Evolutionary conservation across 2,113 vertebrate genomes (phyloP).

Genomic region (Semnopithecus entellus): DNA sequence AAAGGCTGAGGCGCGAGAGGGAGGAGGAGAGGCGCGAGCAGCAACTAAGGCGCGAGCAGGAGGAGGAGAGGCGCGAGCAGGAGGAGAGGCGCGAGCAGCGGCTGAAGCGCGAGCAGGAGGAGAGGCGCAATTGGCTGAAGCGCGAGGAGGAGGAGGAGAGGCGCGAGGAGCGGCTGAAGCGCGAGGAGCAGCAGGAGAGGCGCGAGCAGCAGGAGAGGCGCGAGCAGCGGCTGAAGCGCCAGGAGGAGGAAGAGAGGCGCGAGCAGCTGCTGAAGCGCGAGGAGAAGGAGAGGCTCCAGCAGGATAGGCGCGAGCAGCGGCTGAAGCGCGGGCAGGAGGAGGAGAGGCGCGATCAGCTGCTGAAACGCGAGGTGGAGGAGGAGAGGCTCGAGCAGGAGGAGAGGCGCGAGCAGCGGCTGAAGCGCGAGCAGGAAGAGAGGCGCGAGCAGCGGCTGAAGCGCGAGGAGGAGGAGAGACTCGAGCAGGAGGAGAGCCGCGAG

Average conservation of each 20-base stretch:
- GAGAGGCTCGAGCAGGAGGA: not conserved
- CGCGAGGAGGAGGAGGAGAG: too few species aligned
- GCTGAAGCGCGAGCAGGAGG: too few species aligned
- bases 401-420: not conserved
- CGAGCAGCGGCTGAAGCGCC: not conserved
- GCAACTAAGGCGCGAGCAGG: too few species aligned
- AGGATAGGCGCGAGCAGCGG: too few species aligned
- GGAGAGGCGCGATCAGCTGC: not conserved
- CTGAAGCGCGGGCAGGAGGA: not conserved
- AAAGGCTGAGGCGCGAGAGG: not conserved
- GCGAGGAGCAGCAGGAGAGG: not conserved
- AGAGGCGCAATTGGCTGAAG: too few species aligned
- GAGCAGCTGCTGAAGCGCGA: not conserved
- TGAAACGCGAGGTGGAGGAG: slow-evolving; percentile 33
- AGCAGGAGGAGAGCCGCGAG: not conserved
- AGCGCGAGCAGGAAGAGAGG: slow-evolving; percentile 23
- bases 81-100: too few species aligned
- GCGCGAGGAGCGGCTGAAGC: too few species aligned
- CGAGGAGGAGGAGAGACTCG: not conserved
- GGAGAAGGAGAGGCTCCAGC: not conserved
- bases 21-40: too few species aligned
- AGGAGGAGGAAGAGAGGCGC: not conserved
- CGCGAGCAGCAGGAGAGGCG: not conserved
- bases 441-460: not conserved
- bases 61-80: too few species aligned